Evolutionary conservation across 2,113 vertebrate species (phyloP).

Genomic region (Cacatua alba): DNA sequence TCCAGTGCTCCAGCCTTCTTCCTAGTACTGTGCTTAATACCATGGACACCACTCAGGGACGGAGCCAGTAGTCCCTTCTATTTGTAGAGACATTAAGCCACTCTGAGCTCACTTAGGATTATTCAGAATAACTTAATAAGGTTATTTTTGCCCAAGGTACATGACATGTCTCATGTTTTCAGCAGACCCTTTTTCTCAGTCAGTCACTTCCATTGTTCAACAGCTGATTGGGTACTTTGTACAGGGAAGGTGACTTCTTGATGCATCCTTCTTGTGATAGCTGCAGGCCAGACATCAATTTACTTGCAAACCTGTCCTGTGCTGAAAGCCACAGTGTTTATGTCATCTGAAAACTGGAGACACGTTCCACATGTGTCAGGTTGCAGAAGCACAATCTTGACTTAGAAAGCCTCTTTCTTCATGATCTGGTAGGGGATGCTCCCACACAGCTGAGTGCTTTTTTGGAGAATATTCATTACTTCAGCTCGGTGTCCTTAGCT

Average conservation of each 20-base stretch:
- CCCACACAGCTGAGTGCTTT: background rate
- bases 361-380: background rate
- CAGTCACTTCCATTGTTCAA: background rate
- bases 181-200: background rate
- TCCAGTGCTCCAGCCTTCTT: background rate
- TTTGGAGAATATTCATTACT: background rate
- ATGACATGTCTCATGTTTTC: background rate
- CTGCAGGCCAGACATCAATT: background rate
- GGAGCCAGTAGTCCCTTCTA: background rate
- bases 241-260: background rate
- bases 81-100: background rate
- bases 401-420: background rate
- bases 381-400: background rate
- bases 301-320: background rate
- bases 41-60: rapidly evolving
- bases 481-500: background rate
- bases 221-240: background rate
- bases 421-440: background rate
- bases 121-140: background rate
- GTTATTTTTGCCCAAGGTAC: background rate
- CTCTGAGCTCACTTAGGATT: background rate
- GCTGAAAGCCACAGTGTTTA: background rate
- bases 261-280: background rate
- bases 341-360: background rate
- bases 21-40: background rate